Evolutionary conservation across 2,113 vertebrate genomes (phyloP), one percentile per base, ranked within the genome.

Genomic region (Equus przewalskii): DNA sequence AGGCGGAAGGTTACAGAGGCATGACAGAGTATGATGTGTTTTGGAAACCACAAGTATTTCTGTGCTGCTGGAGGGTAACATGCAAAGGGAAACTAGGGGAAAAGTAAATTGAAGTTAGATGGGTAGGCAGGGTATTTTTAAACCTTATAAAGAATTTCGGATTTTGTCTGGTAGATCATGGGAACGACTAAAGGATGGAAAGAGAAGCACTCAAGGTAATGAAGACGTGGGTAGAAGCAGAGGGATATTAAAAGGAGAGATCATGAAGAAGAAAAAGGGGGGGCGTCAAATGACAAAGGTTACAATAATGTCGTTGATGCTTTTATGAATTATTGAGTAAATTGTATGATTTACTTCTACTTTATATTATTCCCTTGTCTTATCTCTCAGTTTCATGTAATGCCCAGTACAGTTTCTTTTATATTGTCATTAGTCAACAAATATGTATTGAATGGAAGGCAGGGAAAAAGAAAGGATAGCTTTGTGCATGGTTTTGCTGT

Each of bases 271-370:
- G 46, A 72, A 83, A 91, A 54, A 51, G 24, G n/a, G 26, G 4
- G 2, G 6, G 18, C 30, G 24, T 64, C 30, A 93, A 86, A 56
- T 56, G 41, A n/a, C 28, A 95, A 67, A 91, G 33, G 6, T 22
- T 69, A 3, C 12, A 65, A 22, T 72, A 44, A 90, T 21, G 5
- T 26, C 92, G 82, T 9, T 65, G 33, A 41, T 81, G 51, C 26
- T 78, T 46, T 65, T 72, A 64, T n/a, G 58, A 62, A 36, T 67
- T 89, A 92, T 64, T 28, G 54, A 21, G 54, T 19, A 75, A 46
- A 67, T 93, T 93, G 83, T 76, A n/a, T 83, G n/a, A 78, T 72
- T 90, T 94, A n/a, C 21, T 82, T 64, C n/a, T 6, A 80, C 36
- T 83, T 58, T 80, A 62, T 51, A 84, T 26, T 90, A 49, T 67